Evolutionary conservation across 35 echinoderm and acorn worm species (phyloP).

Genomic region (Lytechinus pictus): DNA sequence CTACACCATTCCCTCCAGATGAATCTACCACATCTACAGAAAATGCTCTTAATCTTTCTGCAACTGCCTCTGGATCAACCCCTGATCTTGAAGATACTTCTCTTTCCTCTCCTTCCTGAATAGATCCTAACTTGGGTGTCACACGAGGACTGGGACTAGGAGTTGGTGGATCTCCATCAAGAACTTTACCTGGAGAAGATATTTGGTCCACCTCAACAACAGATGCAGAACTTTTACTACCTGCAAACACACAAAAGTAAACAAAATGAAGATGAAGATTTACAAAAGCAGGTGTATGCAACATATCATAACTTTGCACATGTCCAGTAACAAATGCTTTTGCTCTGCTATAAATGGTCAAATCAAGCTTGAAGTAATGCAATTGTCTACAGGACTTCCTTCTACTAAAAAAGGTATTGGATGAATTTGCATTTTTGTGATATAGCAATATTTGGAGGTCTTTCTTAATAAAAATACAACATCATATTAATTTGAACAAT

Average conservation of each 20-base stretch:
- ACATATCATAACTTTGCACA: not conserved
- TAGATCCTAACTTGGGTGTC: not conserved
- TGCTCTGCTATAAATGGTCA: not conserved
- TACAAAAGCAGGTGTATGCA: not conserved
- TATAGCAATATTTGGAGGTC: too few species aligned
- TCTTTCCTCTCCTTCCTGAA: conserved; percentile 25
- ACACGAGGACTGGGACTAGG: not conserved
- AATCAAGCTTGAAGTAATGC: not conserved
- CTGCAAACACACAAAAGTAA: not conserved
- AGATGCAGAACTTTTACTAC: not conserved
- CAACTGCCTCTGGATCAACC: not conserved
- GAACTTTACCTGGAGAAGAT: not conserved
- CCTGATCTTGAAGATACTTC: not conserved
- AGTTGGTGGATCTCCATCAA: not conserved
- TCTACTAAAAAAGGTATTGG: too few species aligned
- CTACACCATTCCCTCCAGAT: not conserved
- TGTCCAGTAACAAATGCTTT: too few species aligned
- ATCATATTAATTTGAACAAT: too few species aligned
- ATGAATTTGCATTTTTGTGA: too few species aligned
- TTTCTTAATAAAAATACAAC: too few species aligned
- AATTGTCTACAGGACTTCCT: too few species aligned
- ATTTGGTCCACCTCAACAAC: not conserved
- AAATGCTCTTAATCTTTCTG: conserved; percentile 22
- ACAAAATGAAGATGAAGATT: not conserved
- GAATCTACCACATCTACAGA: not conserved